Percentiles rank a stretch among this genome's conserved stretches.
phyloP scores from a whole-genome alignment of 2,113 vertebrate genomes.

The Bubo blakistoni region DNA sequence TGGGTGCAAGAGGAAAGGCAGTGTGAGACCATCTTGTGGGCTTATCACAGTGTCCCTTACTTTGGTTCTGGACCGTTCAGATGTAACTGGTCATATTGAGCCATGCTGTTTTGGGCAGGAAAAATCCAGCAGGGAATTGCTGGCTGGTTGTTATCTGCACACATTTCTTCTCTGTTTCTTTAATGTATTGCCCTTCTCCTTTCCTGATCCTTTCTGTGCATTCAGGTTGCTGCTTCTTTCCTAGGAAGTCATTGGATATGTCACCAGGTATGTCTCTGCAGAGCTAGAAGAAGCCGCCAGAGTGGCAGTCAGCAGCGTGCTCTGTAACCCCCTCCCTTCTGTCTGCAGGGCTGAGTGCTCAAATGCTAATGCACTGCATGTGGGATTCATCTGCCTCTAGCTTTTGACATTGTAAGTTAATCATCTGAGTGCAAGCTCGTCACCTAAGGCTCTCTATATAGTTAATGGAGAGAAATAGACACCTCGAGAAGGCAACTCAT shows the following conservation, averaged over 20 bases:
- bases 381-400: constrained; percentile 44
- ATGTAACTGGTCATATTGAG: background rate
- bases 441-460: constrained; percentile 18
- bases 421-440: constrained; percentile 31
- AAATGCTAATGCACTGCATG: background rate
- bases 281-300: background rate
- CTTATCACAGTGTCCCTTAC: background rate
- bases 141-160: background rate
- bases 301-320: background rate
- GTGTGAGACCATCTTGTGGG: background rate
- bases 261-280: background rate
- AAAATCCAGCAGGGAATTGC: background rate
- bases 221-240: background rate
- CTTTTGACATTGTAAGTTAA: constrained; percentile 41
- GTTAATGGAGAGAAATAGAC: constrained; percentile 45
- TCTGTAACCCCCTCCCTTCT: background rate
- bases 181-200: background rate
- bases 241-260: background rate
- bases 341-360: constrained; percentile 4
- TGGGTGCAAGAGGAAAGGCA: background rate
- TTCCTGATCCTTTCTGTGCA: background rate
- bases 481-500: constrained; percentile 27
- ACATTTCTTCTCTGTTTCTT: background rate
- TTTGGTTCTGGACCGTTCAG: background rate
- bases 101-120: background rate